Conservation (phyloP, 2,797 vertebrate species). For the Tokudaia tokunoshimensis region DNA sequence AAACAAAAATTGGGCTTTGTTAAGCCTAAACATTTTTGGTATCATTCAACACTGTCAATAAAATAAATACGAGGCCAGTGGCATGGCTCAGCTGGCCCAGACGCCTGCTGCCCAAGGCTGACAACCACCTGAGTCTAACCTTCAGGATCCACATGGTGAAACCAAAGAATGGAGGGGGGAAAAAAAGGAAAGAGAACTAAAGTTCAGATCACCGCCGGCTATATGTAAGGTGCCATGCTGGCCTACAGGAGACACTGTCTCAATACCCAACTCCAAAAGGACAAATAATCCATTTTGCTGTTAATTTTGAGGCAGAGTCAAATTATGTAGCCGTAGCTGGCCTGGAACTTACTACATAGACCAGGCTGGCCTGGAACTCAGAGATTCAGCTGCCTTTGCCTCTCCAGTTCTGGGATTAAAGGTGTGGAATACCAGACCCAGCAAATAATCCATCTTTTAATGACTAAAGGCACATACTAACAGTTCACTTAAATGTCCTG, state of each 20-base stretch:
- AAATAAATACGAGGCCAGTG: not conserved
- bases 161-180: not conserved
- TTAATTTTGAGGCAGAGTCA: not conserved
- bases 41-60: not conserved
- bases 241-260: not conserved
- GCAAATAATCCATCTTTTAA: not conserved
- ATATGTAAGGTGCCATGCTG: not conserved
- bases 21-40: slow-evolving; percentile 6
- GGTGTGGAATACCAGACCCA: not conserved
- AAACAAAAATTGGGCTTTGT: not conserved
- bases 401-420: not conserved
- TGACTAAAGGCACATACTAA: not conserved
- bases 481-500: not conserved
- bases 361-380: not conserved
- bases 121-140: not conserved
- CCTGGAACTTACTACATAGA: not conserved
- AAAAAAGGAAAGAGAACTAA: not conserved
- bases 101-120: not conserved
- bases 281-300: not conserved
- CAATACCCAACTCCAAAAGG: not conserved
- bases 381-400: not conserved
- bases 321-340: not conserved
- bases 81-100: not conserved
- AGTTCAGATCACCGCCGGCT: not conserved
- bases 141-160: not conserved